phyloP scores from a whole-genome alignment of 2,888 invertebrate genomes.

The Rhaphigaster nebulosa region DNA sequence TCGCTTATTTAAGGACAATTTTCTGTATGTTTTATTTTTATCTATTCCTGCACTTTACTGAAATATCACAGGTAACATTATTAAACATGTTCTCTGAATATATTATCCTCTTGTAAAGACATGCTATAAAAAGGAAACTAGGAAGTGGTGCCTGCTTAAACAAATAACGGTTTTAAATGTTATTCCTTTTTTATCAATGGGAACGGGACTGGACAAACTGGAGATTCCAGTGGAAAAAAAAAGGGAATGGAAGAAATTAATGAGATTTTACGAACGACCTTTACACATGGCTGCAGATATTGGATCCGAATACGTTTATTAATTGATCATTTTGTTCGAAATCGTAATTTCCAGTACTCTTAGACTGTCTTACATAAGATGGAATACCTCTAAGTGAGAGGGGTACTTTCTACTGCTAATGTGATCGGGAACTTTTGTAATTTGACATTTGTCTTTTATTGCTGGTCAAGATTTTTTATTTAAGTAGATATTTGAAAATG shows the following conservation, averaged over 20 bases:
- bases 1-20: too few relatives aligned
- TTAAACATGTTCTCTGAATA: background rate
- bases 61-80: background rate
- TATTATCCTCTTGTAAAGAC: background rate
- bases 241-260: background rate
- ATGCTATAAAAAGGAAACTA: background rate
- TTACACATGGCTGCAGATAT: background rate
- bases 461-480: background rate
- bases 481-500: too few relatives aligned
- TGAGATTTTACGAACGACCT: background rate
- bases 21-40: background rate
- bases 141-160: background rate
- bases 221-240: background rate
- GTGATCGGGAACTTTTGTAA: background rate
- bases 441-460: background rate
- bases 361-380: background rate
- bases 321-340: background rate
- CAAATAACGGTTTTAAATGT: background rate
- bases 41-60: background rate
- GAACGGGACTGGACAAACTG: background rate
- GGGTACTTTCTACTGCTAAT: background rate
- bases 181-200: background rate
- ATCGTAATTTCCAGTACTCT: background rate
- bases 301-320: background rate
- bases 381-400: background rate